Evolutionary conservation across 2,113 vertebrate genomes (phyloP).

Genomic region (Gadus chalcogrammus): DNA sequence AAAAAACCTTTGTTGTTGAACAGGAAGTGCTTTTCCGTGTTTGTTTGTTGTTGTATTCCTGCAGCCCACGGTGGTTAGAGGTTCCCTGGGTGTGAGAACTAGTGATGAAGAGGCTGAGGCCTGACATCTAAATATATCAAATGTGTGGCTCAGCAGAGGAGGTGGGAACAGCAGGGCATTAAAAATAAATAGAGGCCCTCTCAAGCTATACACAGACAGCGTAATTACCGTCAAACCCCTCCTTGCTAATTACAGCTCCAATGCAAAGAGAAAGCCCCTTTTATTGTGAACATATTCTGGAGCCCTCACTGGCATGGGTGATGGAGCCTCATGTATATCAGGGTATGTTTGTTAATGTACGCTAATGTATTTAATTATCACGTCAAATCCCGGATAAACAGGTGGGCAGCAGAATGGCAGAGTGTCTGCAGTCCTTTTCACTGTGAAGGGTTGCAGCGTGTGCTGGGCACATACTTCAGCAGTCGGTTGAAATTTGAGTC

Average conservation of each 20-base stretch:
- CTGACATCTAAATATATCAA: slow-evolving; percentile 6
- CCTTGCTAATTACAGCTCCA: slow-evolving; percentile 47
- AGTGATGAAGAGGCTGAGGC: slow-evolving; percentile 1
- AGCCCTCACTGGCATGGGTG: background rate
- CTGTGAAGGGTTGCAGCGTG: slow-evolving; percentile 7
- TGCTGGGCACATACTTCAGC: slow-evolving; percentile 7
- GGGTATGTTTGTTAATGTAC: too few species aligned
- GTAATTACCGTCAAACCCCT: slow-evolving; percentile 42
- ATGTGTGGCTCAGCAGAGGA: slow-evolving; percentile 9
- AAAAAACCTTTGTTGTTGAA: too few species aligned
- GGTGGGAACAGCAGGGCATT: slow-evolving; percentile 11
- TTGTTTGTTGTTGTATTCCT: too few species aligned
- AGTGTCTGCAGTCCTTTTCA: slow-evolving; percentile 4
- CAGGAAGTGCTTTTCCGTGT: too few species aligned
- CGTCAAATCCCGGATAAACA: background rate
- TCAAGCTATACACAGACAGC: slow-evolving; percentile 20
- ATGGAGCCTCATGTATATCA: background rate
- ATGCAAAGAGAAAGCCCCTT: slow-evolving; percentile 30
- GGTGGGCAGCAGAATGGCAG: background rate
- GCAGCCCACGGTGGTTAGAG: too few species aligned
- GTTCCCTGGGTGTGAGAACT: too few species aligned
- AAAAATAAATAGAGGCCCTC: slow-evolving; percentile 33
- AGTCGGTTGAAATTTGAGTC: slow-evolving; percentile 24
- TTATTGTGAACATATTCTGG: slow-evolving; percentile 26
- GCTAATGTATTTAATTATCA: too few species aligned